Evolutionary conservation across 2,888 invertebrate species (phyloP).

Genomic region (Phyto melanocephala): DNA sequence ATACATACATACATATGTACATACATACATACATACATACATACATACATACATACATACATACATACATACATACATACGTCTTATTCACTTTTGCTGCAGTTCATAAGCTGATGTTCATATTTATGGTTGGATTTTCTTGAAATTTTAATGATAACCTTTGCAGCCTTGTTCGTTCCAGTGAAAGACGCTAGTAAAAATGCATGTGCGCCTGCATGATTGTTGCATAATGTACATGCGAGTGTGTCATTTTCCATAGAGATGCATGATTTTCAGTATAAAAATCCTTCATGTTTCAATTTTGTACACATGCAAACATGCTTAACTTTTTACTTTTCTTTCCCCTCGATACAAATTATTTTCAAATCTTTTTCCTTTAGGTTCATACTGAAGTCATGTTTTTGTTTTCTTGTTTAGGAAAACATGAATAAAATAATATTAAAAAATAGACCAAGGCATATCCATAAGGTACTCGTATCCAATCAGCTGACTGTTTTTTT

Average conservation of each 20-base stretch:
- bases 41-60: background rate
- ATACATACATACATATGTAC: background rate
- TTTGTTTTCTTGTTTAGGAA: constrained; percentile 11
- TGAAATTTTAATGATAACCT: constrained; percentile 44
- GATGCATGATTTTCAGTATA: constrained; percentile 41
- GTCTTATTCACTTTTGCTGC: background rate
- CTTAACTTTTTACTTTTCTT: background rate
- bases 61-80: no score
- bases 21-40: background rate
- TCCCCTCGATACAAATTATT: background rate
- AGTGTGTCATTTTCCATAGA: constrained; percentile 17
- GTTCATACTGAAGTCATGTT: constrained; percentile 48
- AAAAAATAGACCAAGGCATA: constrained; percentile 7
- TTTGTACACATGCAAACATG: constrained; percentile 11
- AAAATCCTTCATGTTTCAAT: constrained; percentile 37
- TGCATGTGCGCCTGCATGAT: background rate
- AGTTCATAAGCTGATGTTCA: constrained; percentile 3
- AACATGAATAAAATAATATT: constrained; percentile 13
- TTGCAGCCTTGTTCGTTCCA: background rate
- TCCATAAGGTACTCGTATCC: background rate
- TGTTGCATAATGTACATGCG: background rate
- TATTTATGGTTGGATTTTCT: constrained; percentile 37
- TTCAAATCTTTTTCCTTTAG: constrained; percentile 21
- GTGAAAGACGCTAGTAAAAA: background rate
- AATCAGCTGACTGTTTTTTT: no score